phyloP scores from a whole-genome alignment of 2,113 vertebrate genomes.

The Lophius piscatorius region DNA sequence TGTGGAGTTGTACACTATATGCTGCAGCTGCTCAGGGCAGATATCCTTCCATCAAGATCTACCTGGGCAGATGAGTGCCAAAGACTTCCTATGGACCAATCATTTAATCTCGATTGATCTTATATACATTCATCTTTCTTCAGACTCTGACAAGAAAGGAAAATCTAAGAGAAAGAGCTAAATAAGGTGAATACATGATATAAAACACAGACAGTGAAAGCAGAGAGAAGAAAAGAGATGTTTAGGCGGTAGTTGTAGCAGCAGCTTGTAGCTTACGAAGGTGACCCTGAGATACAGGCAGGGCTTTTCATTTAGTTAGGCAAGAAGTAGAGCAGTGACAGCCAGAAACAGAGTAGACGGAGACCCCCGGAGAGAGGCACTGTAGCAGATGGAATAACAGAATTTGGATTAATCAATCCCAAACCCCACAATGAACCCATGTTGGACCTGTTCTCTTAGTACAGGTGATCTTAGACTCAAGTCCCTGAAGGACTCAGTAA shows the following conservation, averaged over 20 bases:
- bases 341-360: conserved; percentile 44
- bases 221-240: background rate
- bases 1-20: too few relatives aligned
- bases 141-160: background rate
- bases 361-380: conserved; percentile 65
- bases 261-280: conserved; percentile 50
- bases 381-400: conserved; percentile 65
- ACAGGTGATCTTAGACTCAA: conserved; percentile 20
- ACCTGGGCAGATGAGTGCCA: too few relatives aligned
- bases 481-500: conserved; percentile 22
- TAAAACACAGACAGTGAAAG: conserved; percentile 16
- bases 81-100: too few relatives aligned
- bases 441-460: conserved; percentile 39
- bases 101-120: too few relatives aligned
- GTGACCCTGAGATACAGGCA: conserved; percentile 68
- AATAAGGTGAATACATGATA: conserved; percentile 10
- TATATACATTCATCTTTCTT: too few relatives aligned
- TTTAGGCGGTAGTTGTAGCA: conserved; percentile 2
- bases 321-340: conserved; percentile 68
- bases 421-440: conserved; percentile 40
- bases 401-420: conserved; percentile 70
- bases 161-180: conserved; percentile 1
- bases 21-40: too few relatives aligned
- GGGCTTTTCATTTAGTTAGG: conserved; percentile 63
- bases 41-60: too few relatives aligned